Evolutionary conservation across 64 coral and sea anemone species (phyloP).

Genomic region (Actinia tenebrosa): DNA sequence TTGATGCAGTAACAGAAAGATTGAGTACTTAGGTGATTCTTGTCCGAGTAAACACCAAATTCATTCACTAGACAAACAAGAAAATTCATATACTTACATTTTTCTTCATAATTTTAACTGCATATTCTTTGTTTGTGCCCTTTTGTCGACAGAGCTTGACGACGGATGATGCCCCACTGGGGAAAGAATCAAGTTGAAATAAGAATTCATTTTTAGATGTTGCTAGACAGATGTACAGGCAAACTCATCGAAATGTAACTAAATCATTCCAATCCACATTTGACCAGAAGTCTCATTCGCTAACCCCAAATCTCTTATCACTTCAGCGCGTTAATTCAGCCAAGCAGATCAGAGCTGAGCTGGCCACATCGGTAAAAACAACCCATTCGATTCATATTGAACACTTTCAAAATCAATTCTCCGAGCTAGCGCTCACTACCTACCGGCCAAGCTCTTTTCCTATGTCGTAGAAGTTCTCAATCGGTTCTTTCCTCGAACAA

Average conservation of each 20-base stretch:
- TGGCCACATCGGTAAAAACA: background rate
- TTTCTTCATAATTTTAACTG: slow-evolving; percentile 93
- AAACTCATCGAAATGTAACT: background rate
- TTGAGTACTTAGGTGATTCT: background rate
- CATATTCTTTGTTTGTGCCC: slow-evolving; percentile 77
- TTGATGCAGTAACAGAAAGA: background rate
- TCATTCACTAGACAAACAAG: background rate
- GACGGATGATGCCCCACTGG: slow-evolving; percentile 86
- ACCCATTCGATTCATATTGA: background rate
- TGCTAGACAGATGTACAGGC: background rate
- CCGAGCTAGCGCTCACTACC: background rate
- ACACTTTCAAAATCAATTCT: background rate
- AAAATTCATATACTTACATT: slow-evolving; percentile 54
- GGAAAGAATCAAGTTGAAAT: slow-evolving; percentile 22
- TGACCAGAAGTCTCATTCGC: background rate
- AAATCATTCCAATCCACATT: background rate
- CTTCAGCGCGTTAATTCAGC: background rate
- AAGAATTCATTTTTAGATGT: background rate
- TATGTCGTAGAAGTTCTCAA: slow-evolving; percentile 72
- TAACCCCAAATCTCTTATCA: background rate
- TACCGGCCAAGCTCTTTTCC: slow-evolving; percentile 87
- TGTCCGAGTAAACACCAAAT: background rate
- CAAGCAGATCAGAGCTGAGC: background rate
- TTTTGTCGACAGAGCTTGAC: slow-evolving; percentile 72
- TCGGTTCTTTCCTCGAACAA: slow-evolving; percentile 84